Conservation (phyloP, 2,888 invertebrate genomes). For the Tholera decimalis region DNA sequence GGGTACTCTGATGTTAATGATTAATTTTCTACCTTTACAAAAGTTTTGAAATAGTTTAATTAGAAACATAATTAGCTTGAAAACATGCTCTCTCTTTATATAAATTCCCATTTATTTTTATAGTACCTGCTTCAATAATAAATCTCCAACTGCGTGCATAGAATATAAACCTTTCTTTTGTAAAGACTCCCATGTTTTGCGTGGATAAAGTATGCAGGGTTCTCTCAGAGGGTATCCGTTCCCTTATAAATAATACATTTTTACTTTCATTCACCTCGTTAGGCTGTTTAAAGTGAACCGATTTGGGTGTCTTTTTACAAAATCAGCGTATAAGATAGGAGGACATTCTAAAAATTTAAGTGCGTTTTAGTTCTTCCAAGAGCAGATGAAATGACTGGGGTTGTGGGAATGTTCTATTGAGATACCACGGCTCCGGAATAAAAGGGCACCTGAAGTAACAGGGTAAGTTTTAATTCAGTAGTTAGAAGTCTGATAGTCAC, state of each 20-base stretch:
- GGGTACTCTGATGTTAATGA: not conserved
- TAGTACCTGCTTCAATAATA: slow-evolving; percentile 23
- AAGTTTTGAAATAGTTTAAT: not conserved
- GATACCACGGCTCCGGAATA: no score
- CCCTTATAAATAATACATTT: slow-evolving; percentile 62
- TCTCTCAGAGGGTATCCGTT: slow-evolving; percentile 20
- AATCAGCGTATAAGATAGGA: slow-evolving; percentile 20
- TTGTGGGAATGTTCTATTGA: no score
- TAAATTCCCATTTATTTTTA: slow-evolving; percentile 11
- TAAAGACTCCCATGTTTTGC: slow-evolving; percentile 28
- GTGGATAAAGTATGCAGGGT: slow-evolving; percentile 41
- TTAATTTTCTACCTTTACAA: not conserved
- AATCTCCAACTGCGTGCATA: slow-evolving; percentile 20
- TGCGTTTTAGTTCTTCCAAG: not conserved
- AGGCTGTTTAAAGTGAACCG: slow-evolving; percentile 46
- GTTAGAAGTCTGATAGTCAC: no score
- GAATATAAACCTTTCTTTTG: slow-evolving; percentile 27
- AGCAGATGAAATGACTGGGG: no score
- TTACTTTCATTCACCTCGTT: slow-evolving; percentile 53
- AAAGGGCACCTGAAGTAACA: no score
- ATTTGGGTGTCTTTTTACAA: slow-evolving; percentile 46
- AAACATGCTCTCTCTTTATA: not conserved
- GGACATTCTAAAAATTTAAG: slow-evolving; percentile 3
- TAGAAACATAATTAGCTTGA: not conserved
- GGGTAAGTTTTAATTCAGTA: no score